phyloP scores from a whole-genome alignment of 1,140 invertebrate genomes.

The Brachionus manjavacas region DNA sequence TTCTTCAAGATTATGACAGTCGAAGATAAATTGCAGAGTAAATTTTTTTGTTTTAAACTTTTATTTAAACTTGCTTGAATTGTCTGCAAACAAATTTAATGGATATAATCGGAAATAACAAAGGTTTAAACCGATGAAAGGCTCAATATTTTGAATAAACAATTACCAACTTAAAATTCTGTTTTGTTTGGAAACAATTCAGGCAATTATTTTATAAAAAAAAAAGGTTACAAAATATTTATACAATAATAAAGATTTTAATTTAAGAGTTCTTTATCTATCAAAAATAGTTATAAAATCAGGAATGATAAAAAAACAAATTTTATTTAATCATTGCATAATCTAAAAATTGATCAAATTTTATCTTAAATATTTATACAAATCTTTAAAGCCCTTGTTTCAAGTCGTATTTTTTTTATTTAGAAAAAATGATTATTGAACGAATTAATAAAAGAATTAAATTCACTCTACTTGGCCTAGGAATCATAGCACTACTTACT shows the following conservation, averaged over 20 bases:
- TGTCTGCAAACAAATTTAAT: neutral
- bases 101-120: neutral
- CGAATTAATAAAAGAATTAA: neutral
- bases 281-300: neutral
- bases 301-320: neutral
- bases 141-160: neutral
- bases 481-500: neutral
- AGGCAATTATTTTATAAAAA: neutral
- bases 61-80: neutral
- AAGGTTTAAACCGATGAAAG: neutral
- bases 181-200: neutral
- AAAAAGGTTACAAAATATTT: neutral
- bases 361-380: neutral
- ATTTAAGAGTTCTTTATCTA: neutral
- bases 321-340: neutral
- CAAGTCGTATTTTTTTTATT: neutral
- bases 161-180: neutral
- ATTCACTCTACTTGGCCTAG: neutral
- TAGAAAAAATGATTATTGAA: conserved; percentile 9
- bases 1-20: neutral
- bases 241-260: neutral
- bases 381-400: neutral
- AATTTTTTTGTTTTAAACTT: neutral
- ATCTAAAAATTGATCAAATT: neutral
- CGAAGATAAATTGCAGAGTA: neutral